Base-by-base conservation (phyloP, 2,888 invertebrate genomes). In the Lochmaea capreae region DNA sequence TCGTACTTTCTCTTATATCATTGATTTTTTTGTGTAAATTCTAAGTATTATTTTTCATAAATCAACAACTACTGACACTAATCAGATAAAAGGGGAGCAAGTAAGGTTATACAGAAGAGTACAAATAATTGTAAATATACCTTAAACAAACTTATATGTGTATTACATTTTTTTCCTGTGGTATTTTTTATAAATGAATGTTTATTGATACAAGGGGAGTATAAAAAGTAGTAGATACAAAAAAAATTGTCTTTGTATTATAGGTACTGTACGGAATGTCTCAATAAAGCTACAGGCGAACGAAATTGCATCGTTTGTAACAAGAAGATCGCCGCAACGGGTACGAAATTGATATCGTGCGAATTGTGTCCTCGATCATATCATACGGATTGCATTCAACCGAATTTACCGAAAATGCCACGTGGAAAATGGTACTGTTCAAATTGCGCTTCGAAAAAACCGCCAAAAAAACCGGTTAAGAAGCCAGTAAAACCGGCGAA, bases 301-400 rank as follows among this genome's bases (percentile, higher is more conserved):
- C 91, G 96, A 72, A 96, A 96, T 84, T 98, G 98, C 89, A 94
- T 98, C 79, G 96, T 98, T 75, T 99, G 98, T 87, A 97, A 98
- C 52, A 91, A 91, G 81, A 92, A 91, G 81, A 85, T 88, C 59
- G 89, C 90, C 1, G 84, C 86, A 57, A 89, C 89, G 66, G 83
- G 84, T 26, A 86, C 86, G 1, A 89, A 92, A 78, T 91, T 97
- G 85, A 92, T 97, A 62, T 91, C 94, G 66, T 98, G 98, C 86
- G 96, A 97, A 85, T 89, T 95, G 71, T 98, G 98, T 87, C 95
- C 95, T 4, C 91, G 97, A 70, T 95, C 96, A 68, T 97, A 96
- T 88, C 98, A 98, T 86, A 93, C 94, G 77, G 97, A 97, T 87
- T 98, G 98, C 86, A 93, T 97, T 84, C 94, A 95, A 86, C 97